phyloP scores from a whole-genome alignment of 64 coral and sea anemone species.

The Platygyra sinensis region DNA sequence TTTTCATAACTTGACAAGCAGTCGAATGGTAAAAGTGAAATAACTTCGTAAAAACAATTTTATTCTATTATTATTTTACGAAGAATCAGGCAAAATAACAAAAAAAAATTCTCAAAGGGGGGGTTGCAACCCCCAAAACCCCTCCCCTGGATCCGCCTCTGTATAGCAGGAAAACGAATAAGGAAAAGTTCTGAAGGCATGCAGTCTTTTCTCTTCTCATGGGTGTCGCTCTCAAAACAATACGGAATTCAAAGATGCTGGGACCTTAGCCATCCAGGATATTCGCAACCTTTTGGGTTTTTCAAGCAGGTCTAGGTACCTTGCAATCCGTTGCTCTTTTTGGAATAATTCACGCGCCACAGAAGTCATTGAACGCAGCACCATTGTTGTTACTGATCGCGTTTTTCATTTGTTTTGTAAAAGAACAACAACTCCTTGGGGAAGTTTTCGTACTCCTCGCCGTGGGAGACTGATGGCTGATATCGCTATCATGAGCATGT shows the following conservation, averaged over 20 bases:
- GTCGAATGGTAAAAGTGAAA: too few relatives aligned
- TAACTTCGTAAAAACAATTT: too few relatives aligned
- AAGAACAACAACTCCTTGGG: neutral
- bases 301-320: neutral
- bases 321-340: neutral
- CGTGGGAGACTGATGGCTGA: too few relatives aligned
- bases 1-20: too few relatives aligned
- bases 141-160: too few relatives aligned
- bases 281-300: neutral
- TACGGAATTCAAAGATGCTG: neutral
- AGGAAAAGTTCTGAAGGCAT: neutral
- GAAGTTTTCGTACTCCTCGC: constrained; percentile 15
- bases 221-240: neutral
- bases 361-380: neutral
- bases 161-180: neutral
- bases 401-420: neutral
- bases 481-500: too few relatives aligned
- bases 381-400: neutral
- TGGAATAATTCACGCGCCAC: neutral
- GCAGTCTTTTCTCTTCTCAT: neutral
- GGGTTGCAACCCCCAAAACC: too few relatives aligned
- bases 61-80: too few relatives aligned
- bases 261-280: neutral
- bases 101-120: too few relatives aligned
- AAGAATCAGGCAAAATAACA: too few relatives aligned